Evolutionary conservation across 1,140 invertebrate genomes (phyloP), one percentile per base, ranked within the genome.

Genomic region (Teleogryllus occipitalis): DNA sequence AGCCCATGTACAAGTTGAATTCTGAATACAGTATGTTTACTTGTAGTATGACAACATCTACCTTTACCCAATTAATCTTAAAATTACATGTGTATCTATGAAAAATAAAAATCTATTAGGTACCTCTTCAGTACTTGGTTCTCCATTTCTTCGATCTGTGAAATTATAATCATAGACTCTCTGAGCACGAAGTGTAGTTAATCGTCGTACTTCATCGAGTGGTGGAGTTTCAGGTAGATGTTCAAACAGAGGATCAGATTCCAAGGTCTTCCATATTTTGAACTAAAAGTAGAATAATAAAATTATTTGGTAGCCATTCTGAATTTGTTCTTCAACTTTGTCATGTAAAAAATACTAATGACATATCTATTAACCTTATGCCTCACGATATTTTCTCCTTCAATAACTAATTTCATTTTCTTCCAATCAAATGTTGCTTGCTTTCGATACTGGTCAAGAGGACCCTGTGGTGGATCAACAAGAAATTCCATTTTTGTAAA

Each of bases 181-280:
- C 8, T 75, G 74, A 39, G 74, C 12, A 75, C 74, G 74, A n/a
- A 75, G 88, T 65, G 90, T 89, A 15, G 91, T 87, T 22, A 92
- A 81, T 75, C 89, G 87, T 54, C 93, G 86, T 65, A 89, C 84
- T 80, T 94, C 90, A 82, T 94, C 91, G 76, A 93, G 81, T 46
- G 87, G 83, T 8, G 87, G 84, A 4, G 88, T 87, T 54, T 81
- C 76, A 82, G 82, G 6, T 80, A 83, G n/a, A 80, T 82, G 82
- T 21, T 79, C 39, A 46, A 90, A 91, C 0, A 89, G 46, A 48
- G 89, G 88, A 83, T 91, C 90, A 47, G 85, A 85, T 82, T 89
- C 85, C n/a, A 91, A 80, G 7, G 86, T 86, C 76, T 84, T 85
- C 85, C 86, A 89, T 22, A 90, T 84, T 81, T 85, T 84, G 74